phyloP scores from a whole-genome alignment of 2,113 vertebrate species.

The Pangasianodon hypophthalmus region DNA sequence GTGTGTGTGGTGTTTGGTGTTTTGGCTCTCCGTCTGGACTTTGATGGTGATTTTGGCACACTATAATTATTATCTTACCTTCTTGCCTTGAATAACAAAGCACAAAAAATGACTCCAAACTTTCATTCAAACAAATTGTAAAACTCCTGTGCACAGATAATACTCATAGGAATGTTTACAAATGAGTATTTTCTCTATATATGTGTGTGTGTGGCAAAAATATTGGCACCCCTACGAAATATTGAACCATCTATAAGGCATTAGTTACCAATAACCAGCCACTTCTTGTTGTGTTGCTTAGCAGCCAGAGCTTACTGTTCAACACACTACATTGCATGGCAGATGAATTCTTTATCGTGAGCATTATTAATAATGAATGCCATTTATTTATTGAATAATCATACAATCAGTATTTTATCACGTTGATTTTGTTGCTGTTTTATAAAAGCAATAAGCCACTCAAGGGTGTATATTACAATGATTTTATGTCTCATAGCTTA shows the following conservation, averaged over 20 bases:
- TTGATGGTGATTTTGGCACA: conserved; percentile 29
- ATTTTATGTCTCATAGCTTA: background rate
- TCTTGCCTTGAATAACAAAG: background rate
- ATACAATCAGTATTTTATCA: background rate
- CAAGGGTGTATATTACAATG: background rate
- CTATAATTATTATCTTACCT: conserved; percentile 18
- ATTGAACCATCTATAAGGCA: background rate
- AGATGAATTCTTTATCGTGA: background rate
- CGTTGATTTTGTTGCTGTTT: background rate
- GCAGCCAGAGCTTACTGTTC: background rate
- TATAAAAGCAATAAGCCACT: background rate
- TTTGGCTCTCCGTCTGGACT: conserved; percentile 31
- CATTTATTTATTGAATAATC: background rate
- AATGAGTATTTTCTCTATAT: background rate
- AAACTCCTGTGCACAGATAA: background rate
- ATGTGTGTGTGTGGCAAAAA: background rate
- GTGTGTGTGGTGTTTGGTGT: conserved; percentile 1
- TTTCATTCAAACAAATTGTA: background rate
- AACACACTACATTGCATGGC: background rate
- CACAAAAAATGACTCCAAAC: background rate
- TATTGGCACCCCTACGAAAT: background rate
- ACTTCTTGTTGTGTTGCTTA: background rate
- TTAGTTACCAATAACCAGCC: background rate
- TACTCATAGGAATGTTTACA: background rate
- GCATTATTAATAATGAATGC: background rate